Base-by-base conservation (phyloP, 1,140 invertebrate species). In the Calosoma granatense region DNA sequence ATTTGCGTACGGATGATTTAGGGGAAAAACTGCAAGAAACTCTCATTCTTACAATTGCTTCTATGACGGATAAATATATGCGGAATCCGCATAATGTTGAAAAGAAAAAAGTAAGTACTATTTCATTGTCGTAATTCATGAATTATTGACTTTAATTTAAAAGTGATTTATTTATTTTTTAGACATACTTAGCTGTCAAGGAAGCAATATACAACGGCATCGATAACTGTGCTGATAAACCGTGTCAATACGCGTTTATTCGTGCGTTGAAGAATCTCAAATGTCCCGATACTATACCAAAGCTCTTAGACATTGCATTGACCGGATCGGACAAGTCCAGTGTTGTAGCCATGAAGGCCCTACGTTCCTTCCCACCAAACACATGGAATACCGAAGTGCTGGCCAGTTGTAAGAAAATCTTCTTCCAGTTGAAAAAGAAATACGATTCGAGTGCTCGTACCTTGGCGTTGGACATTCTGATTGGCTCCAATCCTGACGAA, bases 381-480 rank as follows among this genome's bases (percentile, higher is more conserved):
- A 65, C 62, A 55, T 77, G 78, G 73, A 61, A 74, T 20, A 67
- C 75, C 22, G 70, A 74, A 11, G 67, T 82, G 1, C 68, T 77
- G 43, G 68, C 59, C 47, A 66, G 69, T 2, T 82, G 83, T 1
- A 61, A 72, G 17, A 70, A 70, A 52, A 78, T 87, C 14, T 87
- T 87, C 64, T 81, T 81, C 59, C 85, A 89, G 65, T 66, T 82
- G 2, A 72, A 72, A 1, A 74, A 75, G 20, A 77, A 73, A 59
- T 79, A 78, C 53, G 88, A 91, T 65, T 84, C 85, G 14, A 88
- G 84, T 20, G 76, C 82, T 0, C 73, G 88, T 61, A 84, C 84
- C 0, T 59, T 90, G 39, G 85, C 88, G 0, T 66, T 85, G 9
- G 86, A 91, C 64, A 76, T 91, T 9, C 70, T 91, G n/a, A 70